Evolutionary conservation across 2,888 invertebrate genomes (phyloP).

Genomic region (Tetanocera ferruginea): DNA sequence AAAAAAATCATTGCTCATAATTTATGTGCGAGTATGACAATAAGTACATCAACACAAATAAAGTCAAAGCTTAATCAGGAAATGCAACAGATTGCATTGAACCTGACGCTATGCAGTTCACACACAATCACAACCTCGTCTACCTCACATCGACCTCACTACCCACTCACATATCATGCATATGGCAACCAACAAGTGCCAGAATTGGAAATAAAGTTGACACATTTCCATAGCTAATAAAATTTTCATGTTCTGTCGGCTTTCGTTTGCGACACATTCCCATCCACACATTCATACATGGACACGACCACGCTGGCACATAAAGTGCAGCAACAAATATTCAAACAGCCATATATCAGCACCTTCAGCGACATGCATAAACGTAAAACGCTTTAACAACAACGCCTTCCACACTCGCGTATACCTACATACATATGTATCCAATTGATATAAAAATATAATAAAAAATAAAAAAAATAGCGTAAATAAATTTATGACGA

Average conservation of each 20-base stretch:
- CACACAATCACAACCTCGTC: neutral
- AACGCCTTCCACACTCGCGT: constrained; percentile 34
- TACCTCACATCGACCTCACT: neutral
- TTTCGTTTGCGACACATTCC: constrained; percentile 5
- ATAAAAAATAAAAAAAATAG: constrained; percentile 19
- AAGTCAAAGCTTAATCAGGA: constrained; percentile 48
- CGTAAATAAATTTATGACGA: constrained; percentile 61
- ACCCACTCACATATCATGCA: neutral
- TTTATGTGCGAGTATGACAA: too few species aligned
- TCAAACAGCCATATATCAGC: neutral
- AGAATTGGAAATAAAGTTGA: constrained; percentile 65
- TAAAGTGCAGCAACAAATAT: neutral
- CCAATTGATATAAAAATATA: constrained; percentile 50
- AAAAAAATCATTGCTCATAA: neutral
- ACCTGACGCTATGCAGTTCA: constrained; percentile 7
- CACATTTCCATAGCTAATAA: constrained; percentile 68
- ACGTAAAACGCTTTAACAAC: constrained; percentile 18
- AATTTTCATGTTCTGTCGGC: constrained; percentile 54
- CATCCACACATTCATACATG: neutral
- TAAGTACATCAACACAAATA: neutral
- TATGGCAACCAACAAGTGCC: constrained; percentile 61
- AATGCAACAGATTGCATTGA: constrained; percentile 57
- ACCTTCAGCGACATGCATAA: neutral
- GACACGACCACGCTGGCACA: neutral
- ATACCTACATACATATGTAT: constrained; percentile 36